Base-by-base conservation (phyloP, 2,113 vertebrate species). In the Takifugu flavidus region DNA sequence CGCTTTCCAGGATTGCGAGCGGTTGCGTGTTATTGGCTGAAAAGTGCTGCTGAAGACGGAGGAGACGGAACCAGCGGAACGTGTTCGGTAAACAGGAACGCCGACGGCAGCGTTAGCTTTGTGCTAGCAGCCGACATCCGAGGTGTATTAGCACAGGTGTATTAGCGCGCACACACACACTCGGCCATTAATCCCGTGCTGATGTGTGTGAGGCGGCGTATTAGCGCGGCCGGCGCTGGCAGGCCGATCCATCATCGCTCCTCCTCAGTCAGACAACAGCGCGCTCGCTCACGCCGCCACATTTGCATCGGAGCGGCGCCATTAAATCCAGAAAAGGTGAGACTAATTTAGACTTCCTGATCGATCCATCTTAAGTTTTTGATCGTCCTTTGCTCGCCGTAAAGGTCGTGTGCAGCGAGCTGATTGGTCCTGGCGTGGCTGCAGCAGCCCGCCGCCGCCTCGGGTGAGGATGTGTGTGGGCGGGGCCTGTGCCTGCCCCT, bases 161-260 rank as follows among this genome's bases (percentile, higher is more conserved):
- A 20, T 20, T 20, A 20, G 20, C 61, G 39, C 47, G 55, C 39
- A 63, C 49, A 49, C 47, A 25, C 28, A 31, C 49, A 55, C 13
- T 42, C 3, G 53, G 61, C 56, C 70, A 78, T 79, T 80, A 74
- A 79, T 71, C 73, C 68, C 69, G 68, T 73, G 7, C 34, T 39
- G 34, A 39, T 39, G 7, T 6, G 34, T 39, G 45, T n/a, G 56
- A 68, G 76, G 63, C 79, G 50, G 67, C 63, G 79, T 77, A 82
- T 87, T 75, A 84, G 79, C 53, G 83, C 74, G 74, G 72, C 74
- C 76, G 63, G 74, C 50, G 65, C 61, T 86, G 84, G 81, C 87
- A 88, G 80, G 61, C 69, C 83, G 51, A 87, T 88, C 85, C 85
- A 88, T 87, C 85, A 87, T 82, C 66, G 20, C 72, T 44, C 72